phyloP scores from a whole-genome alignment of 2,797 vertebrate species.

The Eutrigla gurnardus region DNA sequence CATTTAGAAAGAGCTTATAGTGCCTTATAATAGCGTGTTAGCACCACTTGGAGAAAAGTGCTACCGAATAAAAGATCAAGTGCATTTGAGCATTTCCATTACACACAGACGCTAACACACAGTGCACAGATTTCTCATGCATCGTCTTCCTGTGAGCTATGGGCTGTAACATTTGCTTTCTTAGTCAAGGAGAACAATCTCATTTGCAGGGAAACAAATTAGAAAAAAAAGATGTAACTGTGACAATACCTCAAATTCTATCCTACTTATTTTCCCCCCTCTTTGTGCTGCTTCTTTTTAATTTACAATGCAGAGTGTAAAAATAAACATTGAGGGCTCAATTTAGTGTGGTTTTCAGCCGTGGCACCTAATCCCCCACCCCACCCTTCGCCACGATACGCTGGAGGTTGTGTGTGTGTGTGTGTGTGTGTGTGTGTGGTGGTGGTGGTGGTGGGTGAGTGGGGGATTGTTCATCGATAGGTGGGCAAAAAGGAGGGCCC shows the following conservation, averaged over 20 bases:
- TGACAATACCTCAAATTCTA: constrained; percentile 79
- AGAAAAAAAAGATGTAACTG: constrained; percentile 74
- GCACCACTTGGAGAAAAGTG: constrained; percentile 69
- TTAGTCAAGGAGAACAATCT: constrained; percentile 85
- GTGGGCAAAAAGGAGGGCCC: constrained; percentile 78
- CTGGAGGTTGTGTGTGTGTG: constrained; percentile 67
- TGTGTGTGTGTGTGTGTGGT: background rate
- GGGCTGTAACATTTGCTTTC: constrained; percentile 84
- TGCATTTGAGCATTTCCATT: constrained; percentile 66
- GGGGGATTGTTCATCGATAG: constrained; percentile 69
- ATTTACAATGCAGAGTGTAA: constrained; percentile 86
- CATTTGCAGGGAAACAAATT: constrained; percentile 84
- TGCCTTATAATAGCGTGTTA: constrained; percentile 68
- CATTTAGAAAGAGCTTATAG: constrained; percentile 64
- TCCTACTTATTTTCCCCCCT: constrained; percentile 47
- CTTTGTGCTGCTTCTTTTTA: constrained; percentile 67
- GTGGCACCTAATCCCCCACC: constrained; percentile 82
- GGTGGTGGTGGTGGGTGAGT: background rate
- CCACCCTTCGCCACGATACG: constrained; percentile 50
- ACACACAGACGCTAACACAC: constrained; percentile 57
- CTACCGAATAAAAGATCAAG: constrained; percentile 72
- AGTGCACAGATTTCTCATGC: constrained; percentile 75
- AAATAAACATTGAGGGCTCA: constrained; percentile 85
- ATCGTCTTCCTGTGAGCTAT: constrained; percentile 78
- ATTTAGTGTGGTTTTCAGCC: constrained; percentile 85